Conservation (phyloP, 2,888 invertebrate species). For the Tinea trinotella region DNA sequence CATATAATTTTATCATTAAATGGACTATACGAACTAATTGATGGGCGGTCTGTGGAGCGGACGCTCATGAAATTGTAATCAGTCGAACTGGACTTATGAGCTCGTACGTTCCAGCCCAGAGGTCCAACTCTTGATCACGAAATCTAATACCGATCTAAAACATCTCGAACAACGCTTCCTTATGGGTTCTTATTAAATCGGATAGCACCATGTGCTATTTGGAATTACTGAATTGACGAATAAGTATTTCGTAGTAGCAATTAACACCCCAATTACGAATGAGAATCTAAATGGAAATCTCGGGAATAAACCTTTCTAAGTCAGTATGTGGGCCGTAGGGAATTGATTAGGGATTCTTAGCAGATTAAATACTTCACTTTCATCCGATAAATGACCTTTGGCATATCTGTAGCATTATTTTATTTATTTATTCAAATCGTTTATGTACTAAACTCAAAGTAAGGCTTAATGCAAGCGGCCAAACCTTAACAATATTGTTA, state of each 20-base stretch:
- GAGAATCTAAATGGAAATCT: background rate
- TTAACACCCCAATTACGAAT: too few species aligned
- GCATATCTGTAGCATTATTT: background rate
- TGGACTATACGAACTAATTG: slow-evolving; percentile 10
- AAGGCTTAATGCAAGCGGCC: too few species aligned
- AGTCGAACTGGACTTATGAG: background rate
- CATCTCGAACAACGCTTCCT: background rate
- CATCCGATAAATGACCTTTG: background rate
- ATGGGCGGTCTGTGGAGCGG: slow-evolving; percentile 14
- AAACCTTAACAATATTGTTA: too few species aligned
- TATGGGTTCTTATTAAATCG: too few species aligned
- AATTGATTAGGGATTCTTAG: background rate
- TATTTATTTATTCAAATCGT: too few species aligned
- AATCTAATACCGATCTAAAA: background rate
- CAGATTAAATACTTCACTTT: background rate
- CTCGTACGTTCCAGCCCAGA: background rate
- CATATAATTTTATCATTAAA: slow-evolving; percentile 1
- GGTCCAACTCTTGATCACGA: background rate
- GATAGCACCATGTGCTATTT: too few species aligned
- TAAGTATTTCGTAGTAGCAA: too few species aligned
- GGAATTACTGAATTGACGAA: too few species aligned
- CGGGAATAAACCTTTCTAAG: background rate
- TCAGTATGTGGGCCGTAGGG: background rate
- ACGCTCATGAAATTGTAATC: slow-evolving; percentile 20
- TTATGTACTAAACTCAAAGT: too few species aligned